These are phyloP conservation scores for Engraulis encrasicolus DNA, from an alignment of 2,113 vertebrate genomes.

Conservation along the genomic window DNA sequence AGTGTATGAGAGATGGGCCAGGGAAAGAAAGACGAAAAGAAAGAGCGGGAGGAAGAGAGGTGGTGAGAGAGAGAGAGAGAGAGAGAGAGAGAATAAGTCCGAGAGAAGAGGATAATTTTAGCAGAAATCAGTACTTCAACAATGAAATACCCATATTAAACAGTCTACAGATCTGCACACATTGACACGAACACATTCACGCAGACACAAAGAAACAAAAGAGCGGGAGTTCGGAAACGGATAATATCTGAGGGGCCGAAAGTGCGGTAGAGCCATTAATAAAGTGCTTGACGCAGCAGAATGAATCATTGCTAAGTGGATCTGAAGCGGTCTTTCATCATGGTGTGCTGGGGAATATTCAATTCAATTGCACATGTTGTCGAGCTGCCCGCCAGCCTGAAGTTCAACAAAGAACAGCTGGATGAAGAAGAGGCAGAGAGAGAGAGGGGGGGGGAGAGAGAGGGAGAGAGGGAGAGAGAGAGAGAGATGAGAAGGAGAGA, in stretches of 20 bases:
- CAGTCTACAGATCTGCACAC: slow-evolving; percentile 15
- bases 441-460: background rate
- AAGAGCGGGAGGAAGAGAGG: background rate
- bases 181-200: background rate
- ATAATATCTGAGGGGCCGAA: background rate
- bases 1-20: too few relatives aligned
- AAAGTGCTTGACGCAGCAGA: background rate
- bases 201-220: slow-evolving; percentile 10
- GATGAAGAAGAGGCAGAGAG: background rate
- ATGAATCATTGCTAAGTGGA: slow-evolving; percentile 9
- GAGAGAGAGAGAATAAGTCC: background rate
- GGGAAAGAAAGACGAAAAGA: too few relatives aligned
- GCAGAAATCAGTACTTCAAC: slow-evolving; percentile 45
- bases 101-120: too few relatives aligned
- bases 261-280: background rate
- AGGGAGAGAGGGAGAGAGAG: too few relatives aligned
- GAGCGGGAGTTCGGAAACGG: background rate
- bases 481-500: too few relatives aligned
- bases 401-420: background rate
- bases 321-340: background rate
- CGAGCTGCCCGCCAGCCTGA: background rate
- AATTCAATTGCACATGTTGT: background rate
- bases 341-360: background rate
- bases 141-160: slow-evolving; percentile 30
- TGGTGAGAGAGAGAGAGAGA: background rate